A percentile compares a stretch with the other conserved stretches of the same genome.
phyloP scores from a whole-genome alignment of 92 coral and sea anemone species.

The Porites cylindrica region DNA sequence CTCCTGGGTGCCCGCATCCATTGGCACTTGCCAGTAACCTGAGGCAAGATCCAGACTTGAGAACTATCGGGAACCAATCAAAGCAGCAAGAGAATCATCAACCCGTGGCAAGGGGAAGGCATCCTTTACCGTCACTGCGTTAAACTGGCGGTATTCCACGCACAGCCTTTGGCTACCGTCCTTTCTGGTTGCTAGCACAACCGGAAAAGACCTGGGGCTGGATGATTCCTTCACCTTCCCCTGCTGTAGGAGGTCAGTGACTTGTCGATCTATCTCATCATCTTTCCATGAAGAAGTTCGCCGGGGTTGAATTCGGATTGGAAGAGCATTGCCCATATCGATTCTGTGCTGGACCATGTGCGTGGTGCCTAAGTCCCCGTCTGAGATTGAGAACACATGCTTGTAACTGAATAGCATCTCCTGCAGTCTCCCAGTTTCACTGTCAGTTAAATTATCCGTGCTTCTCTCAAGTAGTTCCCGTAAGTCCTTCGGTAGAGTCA shows the following conservation, averaged over 20 bases:
- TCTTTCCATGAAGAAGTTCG: slow-evolving; percentile 52
- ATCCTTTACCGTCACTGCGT: slow-evolving; percentile 15
- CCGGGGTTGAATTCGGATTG: slow-evolving; percentile 37
- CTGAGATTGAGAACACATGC: not conserved
- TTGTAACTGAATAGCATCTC: slow-evolving; percentile 18
- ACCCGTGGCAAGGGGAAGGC: too few relatives aligned
- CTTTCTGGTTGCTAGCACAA: slow-evolving; percentile 47
- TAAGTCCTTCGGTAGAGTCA: slow-evolving; percentile 15
- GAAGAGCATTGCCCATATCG: not conserved
- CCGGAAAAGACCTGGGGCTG: not conserved
- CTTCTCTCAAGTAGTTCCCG: slow-evolving; percentile 24
- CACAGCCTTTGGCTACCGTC: slow-evolving; percentile 40
- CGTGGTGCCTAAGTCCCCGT: not conserved
- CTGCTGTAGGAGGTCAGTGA: slow-evolving; percentile 47
- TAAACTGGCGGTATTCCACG: slow-evolving; percentile 46
- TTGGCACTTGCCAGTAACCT: not conserved
- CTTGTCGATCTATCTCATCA: slow-evolving; percentile 43
- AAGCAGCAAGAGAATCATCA: slow-evolving; percentile 42
- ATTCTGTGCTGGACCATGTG: too few relatives aligned
- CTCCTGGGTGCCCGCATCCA: slow-evolving; percentile 8
- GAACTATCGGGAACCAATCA: slow-evolving; percentile 28
- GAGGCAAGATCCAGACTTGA: slow-evolving; percentile 26
- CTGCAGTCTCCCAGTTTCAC: slow-evolving; percentile 24
- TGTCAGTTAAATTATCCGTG: not conserved
- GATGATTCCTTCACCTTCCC: slow-evolving; percentile 35